Percentiles rank a stretch among this genome's conserved stretches.
Conservation (phyloP, 2,113 vertebrate species). For the Pleuronectes platessa region DNA sequence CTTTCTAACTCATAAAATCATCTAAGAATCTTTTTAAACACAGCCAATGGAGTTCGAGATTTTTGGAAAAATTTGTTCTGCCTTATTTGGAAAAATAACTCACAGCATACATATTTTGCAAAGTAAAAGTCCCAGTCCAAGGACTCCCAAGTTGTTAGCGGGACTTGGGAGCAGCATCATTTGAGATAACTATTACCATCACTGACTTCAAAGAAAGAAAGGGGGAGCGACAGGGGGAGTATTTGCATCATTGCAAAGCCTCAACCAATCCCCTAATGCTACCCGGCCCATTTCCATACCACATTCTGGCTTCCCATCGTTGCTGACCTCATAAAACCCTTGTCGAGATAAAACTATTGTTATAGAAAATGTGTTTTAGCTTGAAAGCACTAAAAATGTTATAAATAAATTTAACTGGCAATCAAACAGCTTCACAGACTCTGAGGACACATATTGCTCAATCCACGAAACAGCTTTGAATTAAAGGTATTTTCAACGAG, state of each 20-base stretch:
- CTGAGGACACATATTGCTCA: conserved; percentile 29
- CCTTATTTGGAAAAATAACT: conserved; percentile 10
- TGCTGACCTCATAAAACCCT: conserved; percentile 69
- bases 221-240: conserved; percentile 31
- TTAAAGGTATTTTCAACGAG: conserved; percentile 3
- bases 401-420: conserved; percentile 20
- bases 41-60: background rate
- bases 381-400: conserved; percentile 40
- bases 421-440: conserved; percentile 10
- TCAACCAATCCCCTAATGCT: conserved; percentile 66
- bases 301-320: conserved; percentile 60
- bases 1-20: background rate
- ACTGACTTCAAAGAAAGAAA: conserved; percentile 67
- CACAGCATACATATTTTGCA: conserved; percentile 14
- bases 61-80: background rate
- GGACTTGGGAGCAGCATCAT: conserved; percentile 59
- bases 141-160: conserved; percentile 13
- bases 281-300: conserved; percentile 72
- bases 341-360: conserved; percentile 39
- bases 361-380: conserved; percentile 5
- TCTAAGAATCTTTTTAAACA: conserved; percentile 9
- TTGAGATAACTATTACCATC: conserved; percentile 68
- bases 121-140: conserved; percentile 7
- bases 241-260: conserved; percentile 67
- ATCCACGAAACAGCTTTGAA: conserved; percentile 25